phyloP scores from a whole-genome alignment of 2,797 vertebrate species.

The Mastacembelus armatus region DNA sequence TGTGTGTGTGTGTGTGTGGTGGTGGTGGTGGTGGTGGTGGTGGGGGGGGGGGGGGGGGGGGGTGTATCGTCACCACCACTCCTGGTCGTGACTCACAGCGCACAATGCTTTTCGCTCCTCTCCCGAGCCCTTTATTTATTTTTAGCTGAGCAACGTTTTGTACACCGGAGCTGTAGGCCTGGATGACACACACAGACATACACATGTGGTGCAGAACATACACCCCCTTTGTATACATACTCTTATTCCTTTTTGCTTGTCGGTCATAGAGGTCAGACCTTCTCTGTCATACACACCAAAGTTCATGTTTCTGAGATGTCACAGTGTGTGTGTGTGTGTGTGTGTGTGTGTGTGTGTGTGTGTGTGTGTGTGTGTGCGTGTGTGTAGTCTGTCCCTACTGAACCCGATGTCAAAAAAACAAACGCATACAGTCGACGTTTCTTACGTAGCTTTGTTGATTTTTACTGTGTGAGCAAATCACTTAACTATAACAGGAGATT shows the following conservation, averaged over 20 bases:
- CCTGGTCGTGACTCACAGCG: constrained; percentile 72
- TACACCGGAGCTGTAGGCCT: constrained; percentile 54
- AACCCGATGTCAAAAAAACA: constrained; percentile 4
- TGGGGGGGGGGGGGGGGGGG: constrained; percentile 38
- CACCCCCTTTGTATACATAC: constrained; percentile 15
- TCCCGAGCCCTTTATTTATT: constrained; percentile 73
- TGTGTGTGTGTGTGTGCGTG: no score
- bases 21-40: constrained; percentile 30
- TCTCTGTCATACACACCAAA: constrained; percentile 10
- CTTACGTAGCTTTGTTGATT: background rate
- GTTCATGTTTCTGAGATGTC: constrained; percentile 15
- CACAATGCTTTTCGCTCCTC: constrained; percentile 72
- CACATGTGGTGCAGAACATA: constrained; percentile 23
- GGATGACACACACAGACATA: constrained; percentile 26
- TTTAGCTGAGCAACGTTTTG: constrained; percentile 74
- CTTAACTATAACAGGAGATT: constrained; percentile 2
- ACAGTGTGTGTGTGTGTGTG: constrained; percentile 6
- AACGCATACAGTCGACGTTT: background rate
- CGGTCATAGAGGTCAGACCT: constrained; percentile 9
- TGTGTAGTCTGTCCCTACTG: background rate
- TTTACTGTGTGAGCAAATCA: background rate
- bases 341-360: background rate
- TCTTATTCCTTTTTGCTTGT: constrained; percentile 17
- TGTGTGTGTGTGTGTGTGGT: constrained; percentile 22
- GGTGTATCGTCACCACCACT: constrained; percentile 68